Base-by-base conservation (phyloP, 2,113 vertebrate genomes). In the Gadus chalcogrammus region DNA sequence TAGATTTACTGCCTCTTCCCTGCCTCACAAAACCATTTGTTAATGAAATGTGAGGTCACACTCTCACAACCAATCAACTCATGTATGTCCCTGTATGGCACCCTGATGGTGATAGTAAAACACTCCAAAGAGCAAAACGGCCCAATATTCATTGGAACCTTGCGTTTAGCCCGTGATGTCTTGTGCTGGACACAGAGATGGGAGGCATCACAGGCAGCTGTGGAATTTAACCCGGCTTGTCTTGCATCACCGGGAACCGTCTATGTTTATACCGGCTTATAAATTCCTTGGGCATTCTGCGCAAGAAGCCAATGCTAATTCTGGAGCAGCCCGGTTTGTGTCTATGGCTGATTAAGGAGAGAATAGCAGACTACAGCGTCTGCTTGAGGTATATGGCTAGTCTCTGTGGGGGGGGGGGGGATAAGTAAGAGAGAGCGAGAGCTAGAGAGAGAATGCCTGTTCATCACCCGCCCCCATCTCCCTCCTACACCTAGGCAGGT, bases 251-350 rank as follows among this genome's bases (percentile, higher is more conserved):
- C 31, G 64, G 64, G 72, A 78, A 69, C 67, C 53, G 65, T 78
- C 67, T 77, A 48, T 48, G 56, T 76, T 85, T 81, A 81, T 72
- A 81, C 72, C 71, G 71, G 71, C 72, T 68, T 69, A 84, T 78
- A 86, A 77, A 89, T 80, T 85, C 76, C 82, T 86, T 82, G 65
- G 69, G 72, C 61, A 74, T 82, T 80, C 68, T 86, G 73, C 72
- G 80, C 69, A 75, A 65, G 63, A 81, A 70, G 80, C 76, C 73
- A 64, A 74, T 61, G 71, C 72, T 77, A 78, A 84, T 84, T 75
- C 72, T 16, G 61, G 70, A 31, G 35, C 58, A 81, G 73, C 64
- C 73, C 68, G 63, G 61, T 72, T 77, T 84, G 70, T 13, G 12
- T 82, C 61, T 75, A 65, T 17, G 64, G 56, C 62, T 77, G 76